Evolutionary conservation across 2,888 invertebrate species (phyloP).

Genomic region (Nipponacmea schrenckii): DNA sequence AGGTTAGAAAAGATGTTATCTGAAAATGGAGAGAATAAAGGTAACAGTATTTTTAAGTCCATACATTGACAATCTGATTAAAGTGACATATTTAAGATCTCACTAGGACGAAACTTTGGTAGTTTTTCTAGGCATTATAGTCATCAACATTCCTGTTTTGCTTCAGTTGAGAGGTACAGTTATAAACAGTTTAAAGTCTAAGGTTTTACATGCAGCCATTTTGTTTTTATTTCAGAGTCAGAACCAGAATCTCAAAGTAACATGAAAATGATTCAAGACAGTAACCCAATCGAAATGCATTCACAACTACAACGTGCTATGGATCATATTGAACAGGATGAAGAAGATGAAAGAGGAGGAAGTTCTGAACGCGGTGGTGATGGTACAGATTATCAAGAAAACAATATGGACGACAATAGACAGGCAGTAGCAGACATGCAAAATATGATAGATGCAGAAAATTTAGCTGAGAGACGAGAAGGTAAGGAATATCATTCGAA

Average conservation of each 20-base stretch:
- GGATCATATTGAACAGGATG: conserved; percentile 26
- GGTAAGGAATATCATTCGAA: too few species aligned
- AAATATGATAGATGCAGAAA: neutral
- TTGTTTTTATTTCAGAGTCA: neutral
- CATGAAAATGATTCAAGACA: conserved; percentile 13
- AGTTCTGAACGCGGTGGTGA: neutral
- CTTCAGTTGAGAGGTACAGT: too few species aligned
- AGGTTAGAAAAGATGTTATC: conserved; percentile 43
- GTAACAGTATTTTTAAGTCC: neutral
- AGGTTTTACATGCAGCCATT: neutral
- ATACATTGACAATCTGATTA: too few species aligned
- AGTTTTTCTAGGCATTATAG: too few species aligned
- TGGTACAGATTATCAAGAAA: neutral
- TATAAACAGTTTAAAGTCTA: too few species aligned
- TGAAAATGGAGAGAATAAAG: neutral
- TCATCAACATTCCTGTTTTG: too few species aligned
- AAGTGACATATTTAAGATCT: too few species aligned
- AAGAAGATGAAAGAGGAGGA: conserved; percentile 28
- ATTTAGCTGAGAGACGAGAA: neutral
- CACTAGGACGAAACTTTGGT: too few species aligned
- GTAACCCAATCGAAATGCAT: conserved; percentile 26
- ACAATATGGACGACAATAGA: neutral
- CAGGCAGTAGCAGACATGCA: neutral
- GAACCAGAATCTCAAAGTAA: conserved; percentile 16
- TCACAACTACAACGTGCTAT: conserved; percentile 13